These are phyloP conservation scores for Myiozetetes cayanensis DNA, from an alignment of 2,113 vertebrate species.

Conservation along the genomic window DNA sequence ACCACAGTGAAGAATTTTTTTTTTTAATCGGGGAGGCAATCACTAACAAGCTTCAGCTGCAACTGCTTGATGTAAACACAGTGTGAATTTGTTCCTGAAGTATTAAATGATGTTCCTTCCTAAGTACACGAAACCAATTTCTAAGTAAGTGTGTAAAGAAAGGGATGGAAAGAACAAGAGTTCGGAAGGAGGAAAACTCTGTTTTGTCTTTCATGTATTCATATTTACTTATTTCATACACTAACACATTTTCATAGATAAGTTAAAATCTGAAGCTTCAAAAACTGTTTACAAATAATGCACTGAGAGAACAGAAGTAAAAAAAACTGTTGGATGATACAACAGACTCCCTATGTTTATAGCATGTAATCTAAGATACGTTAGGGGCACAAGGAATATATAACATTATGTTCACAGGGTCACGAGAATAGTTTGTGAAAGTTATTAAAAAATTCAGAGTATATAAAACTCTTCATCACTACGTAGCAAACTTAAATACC, in stretches of 20 bases:
- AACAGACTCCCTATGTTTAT: background rate
- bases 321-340: background rate
- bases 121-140: conserved; percentile 69
- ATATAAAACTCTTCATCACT: background rate
- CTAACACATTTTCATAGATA: conserved; percentile 18
- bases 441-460: background rate
- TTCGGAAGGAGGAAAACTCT: background rate
- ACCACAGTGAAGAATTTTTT: conserved; percentile 59
- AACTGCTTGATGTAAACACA: conserved; percentile 74
- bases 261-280: conserved; percentile 21
- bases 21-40: conserved; percentile 67
- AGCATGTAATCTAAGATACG: background rate
- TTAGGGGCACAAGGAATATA: background rate
- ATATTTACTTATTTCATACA: background rate
- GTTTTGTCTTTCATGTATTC: background rate
- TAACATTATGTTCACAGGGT: background rate
- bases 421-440: background rate
- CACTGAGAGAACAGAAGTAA: background rate
- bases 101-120: conserved; percentile 64
- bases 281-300: conserved; percentile 19
- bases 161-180: background rate
- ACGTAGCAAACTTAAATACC: background rate
- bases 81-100: conserved; percentile 64
- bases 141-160: conserved; percentile 28
- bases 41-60: conserved; percentile 79